A percentile compares a stretch with the other conserved stretches of the same genome.
Conservation (phyloP, 2,888 invertebrate genomes). For the Electrophaes corylata region DNA sequence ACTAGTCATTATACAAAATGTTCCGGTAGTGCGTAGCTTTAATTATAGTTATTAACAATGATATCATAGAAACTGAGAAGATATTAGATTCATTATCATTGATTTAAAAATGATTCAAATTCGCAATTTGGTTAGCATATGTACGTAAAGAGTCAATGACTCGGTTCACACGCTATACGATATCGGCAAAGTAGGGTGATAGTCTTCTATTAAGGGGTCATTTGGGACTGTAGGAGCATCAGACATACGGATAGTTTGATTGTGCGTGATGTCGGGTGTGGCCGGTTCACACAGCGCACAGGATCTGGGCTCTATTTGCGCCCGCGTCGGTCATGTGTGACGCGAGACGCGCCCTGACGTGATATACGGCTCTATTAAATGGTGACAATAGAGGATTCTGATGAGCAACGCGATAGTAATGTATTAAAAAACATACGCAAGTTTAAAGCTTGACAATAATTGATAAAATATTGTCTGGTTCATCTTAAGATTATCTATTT, state of each 20-base stretch:
- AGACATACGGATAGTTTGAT: constrained; percentile 49
- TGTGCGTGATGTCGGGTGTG: constrained; percentile 59
- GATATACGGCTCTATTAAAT: constrained; percentile 50
- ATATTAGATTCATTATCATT: constrained; percentile 1
- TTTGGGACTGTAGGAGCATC: constrained; percentile 31
- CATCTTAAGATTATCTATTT: too few relatives aligned
- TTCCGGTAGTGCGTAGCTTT: background rate
- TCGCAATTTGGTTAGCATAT: constrained; percentile 26
- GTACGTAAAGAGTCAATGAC: constrained; percentile 35
- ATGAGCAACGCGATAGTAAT: constrained; percentile 31
- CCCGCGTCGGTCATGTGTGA: constrained; percentile 67
- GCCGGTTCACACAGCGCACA: constrained; percentile 71
- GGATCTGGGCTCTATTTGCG: constrained; percentile 83
- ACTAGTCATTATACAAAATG: too few relatives aligned
- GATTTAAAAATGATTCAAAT: constrained; percentile 17
- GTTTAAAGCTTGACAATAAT: constrained; percentile 14
- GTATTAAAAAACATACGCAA: constrained; percentile 21
- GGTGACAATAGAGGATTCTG: constrained; percentile 35
- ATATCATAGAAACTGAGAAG: background rate
- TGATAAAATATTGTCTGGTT: background rate
- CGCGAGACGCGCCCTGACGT: constrained; percentile 61
- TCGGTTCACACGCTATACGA: constrained; percentile 37
- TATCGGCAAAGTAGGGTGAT: constrained; percentile 30
- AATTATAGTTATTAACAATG: background rate
- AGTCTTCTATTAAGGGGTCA: constrained; percentile 41